Evolutionary conservation across 23 tunicate genomes (phyloP), one percentile per base, ranked within the genome.

Genomic region (Phallusia fumigata): DNA sequence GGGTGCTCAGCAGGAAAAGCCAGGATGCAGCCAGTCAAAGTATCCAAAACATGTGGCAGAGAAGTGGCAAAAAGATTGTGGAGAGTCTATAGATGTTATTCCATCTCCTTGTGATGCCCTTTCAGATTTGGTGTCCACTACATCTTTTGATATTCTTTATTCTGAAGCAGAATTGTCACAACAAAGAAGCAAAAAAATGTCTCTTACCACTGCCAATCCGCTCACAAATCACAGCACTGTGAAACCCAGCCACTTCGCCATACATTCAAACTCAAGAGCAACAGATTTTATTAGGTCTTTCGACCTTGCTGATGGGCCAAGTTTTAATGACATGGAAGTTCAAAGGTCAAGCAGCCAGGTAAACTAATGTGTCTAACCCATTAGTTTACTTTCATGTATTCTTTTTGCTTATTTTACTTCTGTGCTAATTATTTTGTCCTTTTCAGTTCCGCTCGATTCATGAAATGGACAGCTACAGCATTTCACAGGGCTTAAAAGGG

Each of bases 271-370:
- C 0, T 30, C 30, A 24, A 44, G 73, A 74, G 75, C 79, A 83
- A 83, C 0, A 74, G 31, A 58, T 65, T 47, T n/a, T 30, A 10
- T 32, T 19, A 31, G 31, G 22, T 35, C 49, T 30, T 31, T 21
- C 36, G 89, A 85, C 36, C 49, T 86, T 21, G 28, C 80, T 21
- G 90, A 86, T 77, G 84, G 84, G 5, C 90, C 90, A 21, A 80
- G 74, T 8, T 0, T 32, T 0, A 19, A 52, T 51, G 90, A 86
- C 51, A 19, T 86, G 32, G 52, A 31, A 26, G 90, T 86, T 10
- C 77, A 76, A 35, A 13, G 30, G 0, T 82, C 85, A 49, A 72
- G 22, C 21, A 21, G 2, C 21, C 51, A 74, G 86, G 86, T 74
- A 16, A n/a, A 19, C 18, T 18, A 19, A 73, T 16, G 26, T 19